These are phyloP conservation scores for Acronicta psi DNA, from an alignment of 2,888 invertebrate genomes.

Conservation along the genomic window DNA sequence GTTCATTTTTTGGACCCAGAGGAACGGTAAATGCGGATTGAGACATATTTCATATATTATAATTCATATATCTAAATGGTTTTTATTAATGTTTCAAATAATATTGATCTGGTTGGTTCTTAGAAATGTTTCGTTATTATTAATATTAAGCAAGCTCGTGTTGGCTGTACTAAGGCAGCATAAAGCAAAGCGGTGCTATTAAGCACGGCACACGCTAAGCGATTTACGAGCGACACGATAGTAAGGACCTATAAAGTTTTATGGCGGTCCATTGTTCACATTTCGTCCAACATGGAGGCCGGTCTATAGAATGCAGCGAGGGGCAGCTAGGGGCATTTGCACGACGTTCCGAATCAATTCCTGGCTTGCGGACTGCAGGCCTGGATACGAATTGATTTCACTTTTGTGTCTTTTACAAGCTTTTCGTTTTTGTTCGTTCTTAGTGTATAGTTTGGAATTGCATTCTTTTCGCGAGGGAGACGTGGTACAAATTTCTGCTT, in stretches of 20 bases:
- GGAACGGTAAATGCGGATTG: too few relatives aligned
- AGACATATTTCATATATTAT: too few relatives aligned
- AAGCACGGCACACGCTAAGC: conserved; percentile 41
- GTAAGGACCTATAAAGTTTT: conserved; percentile 46
- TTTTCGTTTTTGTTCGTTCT: conserved; percentile 31
- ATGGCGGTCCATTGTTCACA: conserved; percentile 42
- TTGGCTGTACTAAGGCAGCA: conserved; percentile 26
- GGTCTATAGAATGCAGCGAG: conserved; percentile 35
- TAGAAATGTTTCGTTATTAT: not conserved
- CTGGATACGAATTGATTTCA: conserved; percentile 3
- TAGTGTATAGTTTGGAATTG: conserved; percentile 19
- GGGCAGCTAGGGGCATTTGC: conserved; percentile 5
- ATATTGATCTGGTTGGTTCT: too few relatives aligned
- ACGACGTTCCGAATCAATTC: conserved; percentile 33
- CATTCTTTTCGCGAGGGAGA: conserved; percentile 18
- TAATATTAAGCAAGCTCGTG: conserved; percentile 21
- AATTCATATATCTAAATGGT: too few relatives aligned
- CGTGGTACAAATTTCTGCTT: not conserved
- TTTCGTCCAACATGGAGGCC: conserved; percentile 18
- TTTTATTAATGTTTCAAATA: too few relatives aligned
- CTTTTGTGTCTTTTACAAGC: conserved; percentile 3
- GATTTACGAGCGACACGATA: conserved; percentile 51
- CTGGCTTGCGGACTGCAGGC: conserved; percentile 5
- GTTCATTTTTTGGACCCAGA: too few relatives aligned
- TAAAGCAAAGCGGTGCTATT: conserved; percentile 52